These are phyloP conservation scores for Meleagris gallopavo DNA, from an alignment of 2,113 vertebrate genomes.

Conservation along the genomic window DNA sequence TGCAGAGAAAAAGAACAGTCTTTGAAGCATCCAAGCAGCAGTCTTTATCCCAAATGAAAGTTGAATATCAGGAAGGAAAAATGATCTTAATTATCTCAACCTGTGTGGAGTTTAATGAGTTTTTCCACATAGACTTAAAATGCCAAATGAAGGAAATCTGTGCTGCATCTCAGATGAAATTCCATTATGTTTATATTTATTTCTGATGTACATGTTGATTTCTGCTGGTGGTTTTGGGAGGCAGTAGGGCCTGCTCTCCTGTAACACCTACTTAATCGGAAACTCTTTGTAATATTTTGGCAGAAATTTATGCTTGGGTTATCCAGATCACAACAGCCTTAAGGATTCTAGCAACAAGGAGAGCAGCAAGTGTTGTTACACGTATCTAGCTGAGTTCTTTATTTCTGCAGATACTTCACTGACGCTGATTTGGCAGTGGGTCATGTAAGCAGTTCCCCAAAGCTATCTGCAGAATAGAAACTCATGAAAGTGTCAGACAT, in stretches of 20 bases:
- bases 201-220: background rate
- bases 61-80: background rate
- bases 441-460: background rate
- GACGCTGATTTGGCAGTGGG: background rate
- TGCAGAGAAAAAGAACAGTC: background rate
- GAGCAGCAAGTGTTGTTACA: background rate
- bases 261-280: background rate
- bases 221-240: background rate
- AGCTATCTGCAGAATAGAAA: background rate
- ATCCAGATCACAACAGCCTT: background rate
- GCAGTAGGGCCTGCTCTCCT: background rate
- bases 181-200: fast-evolving
- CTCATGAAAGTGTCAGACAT: background rate
- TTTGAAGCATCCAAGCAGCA: background rate
- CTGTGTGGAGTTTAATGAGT: background rate
- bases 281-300: background rate
- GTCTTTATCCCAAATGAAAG: background rate
- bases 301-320: background rate
- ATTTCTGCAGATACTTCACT: background rate
- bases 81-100: background rate
- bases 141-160: background rate
- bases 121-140: background rate
- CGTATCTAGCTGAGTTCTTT: background rate
- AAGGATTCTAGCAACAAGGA: background rate
- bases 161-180: background rate